Evolutionary conservation across 1,140 invertebrate genomes (phyloP), one percentile per base, ranked within the genome.

Genomic region (Parasteatoda tepidariorum): DNA sequence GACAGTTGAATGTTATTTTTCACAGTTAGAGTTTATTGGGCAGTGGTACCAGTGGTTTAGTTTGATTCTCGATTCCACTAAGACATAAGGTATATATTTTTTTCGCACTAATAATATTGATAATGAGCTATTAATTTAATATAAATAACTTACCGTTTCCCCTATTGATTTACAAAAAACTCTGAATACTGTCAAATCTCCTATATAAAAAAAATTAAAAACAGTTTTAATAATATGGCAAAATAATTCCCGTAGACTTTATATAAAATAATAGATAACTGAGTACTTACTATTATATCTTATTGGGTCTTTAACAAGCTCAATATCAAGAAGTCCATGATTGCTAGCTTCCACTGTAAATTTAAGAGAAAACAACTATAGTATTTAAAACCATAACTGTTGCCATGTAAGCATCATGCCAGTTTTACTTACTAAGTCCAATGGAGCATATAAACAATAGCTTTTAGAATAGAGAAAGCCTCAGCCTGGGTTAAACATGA

Each of bases 161-260:
- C 88, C 89, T 74, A 88, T 84, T 61, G 88, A 84, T 64, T 86
- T 89, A 86, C 92, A 93, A 15, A 89, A 86, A 0, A 92, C 89
- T 84, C 89, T 86, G 79, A 90, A 92, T 9, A 92, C 87, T 41
- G 90, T 90, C 7, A 91, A 76, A 48, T 91, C 91, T 67, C 33
- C 75, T 79, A 13, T 30, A 7, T 22, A 33, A 59, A 26, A 15
- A 2, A n/a, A 48, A 59, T 59, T 59, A n/a, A 2, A 22, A 59
- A 59, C 9, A 48, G 18, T 48, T 48, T 13, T 48, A 48, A 48
- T 13, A 48, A 2, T 48, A 9, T 1, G 18, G 4, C 4, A 13
- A 48, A 48, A 48, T 48, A 48, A 48, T 48, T 48, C 38, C 38
- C 38, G 38, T 2, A 18, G 38, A 48, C 4, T 13, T 48, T 48